Evolutionary conservation across 2,113 vertebrate genomes (phyloP), one percentile per base, ranked within the genome.

Genomic region (Embiotoca jacksoni): DNA sequence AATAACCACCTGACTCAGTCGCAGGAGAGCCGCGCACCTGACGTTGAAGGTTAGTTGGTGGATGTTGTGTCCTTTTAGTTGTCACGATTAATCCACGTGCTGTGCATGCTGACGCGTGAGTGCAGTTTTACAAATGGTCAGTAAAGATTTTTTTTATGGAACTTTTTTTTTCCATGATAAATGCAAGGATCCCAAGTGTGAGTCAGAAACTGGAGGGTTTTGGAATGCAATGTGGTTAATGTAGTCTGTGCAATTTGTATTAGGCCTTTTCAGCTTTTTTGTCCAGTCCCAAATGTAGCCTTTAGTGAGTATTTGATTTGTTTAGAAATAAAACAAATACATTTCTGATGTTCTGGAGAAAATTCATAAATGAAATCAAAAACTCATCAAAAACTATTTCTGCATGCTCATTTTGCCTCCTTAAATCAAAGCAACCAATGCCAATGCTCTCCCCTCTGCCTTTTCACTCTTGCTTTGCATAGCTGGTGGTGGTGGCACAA

Each of bases 401-500:
- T 39, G 52, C 0, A 5, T 53, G 6, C 14, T 36, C 16, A n/a
- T 14, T 30, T 76, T 46, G 56, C 44, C 47, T 31, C 30, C 5
- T 46, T 30, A 16, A 82, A 65, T 57, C 16, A 41, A 41, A 68
- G 3, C 72, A 83, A 60, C 68, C 52, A n/a, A 60, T 76, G 31
- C 72, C 80, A 64, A 83, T 66, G 37, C 36, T 56, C 72, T 69
- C 69, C 82, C 72, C 5, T 72, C 59, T 47, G 37, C 11, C 30
- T 44, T 23, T 52, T 6, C 33, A 60, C 63, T 60, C 5, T 89
- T 52, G 69, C 32, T 77, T 83, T 60, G 53, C 75, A 90, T 90
- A 94, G 93, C 81, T 83, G 84, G 77, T 67, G 82, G 87, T 83
- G 84, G 77, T 67, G 82, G 87, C 72, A 80, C 75, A 62, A 81